A percentile compares a stretch with the other conserved stretches of the same genome.
Conservation (phyloP, 2,113 vertebrate genomes). For the Ariopsis seemanni region DNA sequence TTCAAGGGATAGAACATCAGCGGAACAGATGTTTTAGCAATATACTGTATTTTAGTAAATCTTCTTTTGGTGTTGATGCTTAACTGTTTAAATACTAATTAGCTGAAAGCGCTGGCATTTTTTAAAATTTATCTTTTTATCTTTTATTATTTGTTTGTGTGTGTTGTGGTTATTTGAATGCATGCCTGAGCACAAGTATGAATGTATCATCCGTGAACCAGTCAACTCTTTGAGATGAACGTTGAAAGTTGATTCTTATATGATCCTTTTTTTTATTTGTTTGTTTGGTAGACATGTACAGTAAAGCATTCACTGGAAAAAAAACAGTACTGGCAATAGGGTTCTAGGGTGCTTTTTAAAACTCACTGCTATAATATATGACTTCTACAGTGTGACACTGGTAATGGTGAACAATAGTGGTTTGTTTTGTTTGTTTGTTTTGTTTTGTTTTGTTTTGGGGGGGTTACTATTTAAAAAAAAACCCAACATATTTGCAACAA, state of each 20-base stretch:
- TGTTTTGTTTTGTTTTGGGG: too few species aligned
- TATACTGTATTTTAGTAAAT: neutral
- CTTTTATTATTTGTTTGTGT: neutral
- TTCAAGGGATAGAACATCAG: neutral
- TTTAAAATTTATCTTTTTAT: neutral
- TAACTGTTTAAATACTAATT: neutral
- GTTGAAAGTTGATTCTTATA: too few species aligned
- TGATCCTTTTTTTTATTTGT: neutral
- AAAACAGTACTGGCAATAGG: neutral
- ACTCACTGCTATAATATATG: neutral
- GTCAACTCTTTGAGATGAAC: too few species aligned
- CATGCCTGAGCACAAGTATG: neutral
- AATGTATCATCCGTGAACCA: neutral
- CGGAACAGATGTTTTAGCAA: neutral
- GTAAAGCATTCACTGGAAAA: neutral
- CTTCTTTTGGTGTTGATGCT: neutral
- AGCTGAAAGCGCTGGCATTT: neutral
- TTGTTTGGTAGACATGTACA: neutral
- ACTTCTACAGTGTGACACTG: neutral
- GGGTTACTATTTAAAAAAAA: too few species aligned
- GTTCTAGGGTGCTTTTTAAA: too few species aligned
- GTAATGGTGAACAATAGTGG: too few species aligned
- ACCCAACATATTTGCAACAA: neutral
- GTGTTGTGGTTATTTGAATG: neutral
- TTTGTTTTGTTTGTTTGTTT: too few species aligned